These are phyloP conservation scores for Ashinkailepas kermadecensis DNA, from an alignment of 2,888 invertebrate species.

Conservation along the genomic window DNA sequence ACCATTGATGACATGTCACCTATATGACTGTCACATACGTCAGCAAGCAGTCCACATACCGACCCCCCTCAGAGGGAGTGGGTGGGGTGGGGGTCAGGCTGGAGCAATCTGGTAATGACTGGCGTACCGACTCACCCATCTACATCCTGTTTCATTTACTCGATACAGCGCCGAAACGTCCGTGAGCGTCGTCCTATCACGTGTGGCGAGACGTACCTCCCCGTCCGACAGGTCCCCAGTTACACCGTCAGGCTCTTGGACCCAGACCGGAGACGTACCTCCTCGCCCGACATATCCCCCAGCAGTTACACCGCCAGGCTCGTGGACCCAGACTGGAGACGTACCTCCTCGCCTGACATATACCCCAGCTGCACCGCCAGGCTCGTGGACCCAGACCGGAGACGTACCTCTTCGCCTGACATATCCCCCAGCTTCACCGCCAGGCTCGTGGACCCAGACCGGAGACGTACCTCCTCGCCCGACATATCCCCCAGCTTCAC, in stretches of 20 bases:
- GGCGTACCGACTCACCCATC: slow-evolving; percentile 22
- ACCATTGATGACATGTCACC: no score
- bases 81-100: no score
- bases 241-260: slow-evolving; percentile 66
- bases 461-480: slow-evolving; percentile 71
- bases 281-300: slow-evolving; percentile 85
- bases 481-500: slow-evolving; percentile 90
- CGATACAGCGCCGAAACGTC: no score
- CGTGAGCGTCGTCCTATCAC: no score
- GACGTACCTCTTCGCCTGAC: slow-evolving; percentile 80
- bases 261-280: slow-evolving; percentile 54
- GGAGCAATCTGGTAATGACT: not conserved
- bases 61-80: no score
- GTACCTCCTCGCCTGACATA: slow-evolving; percentile 88
- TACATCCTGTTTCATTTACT: no score
- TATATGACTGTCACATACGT: no score
- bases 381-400: slow-evolving; percentile 49
- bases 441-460: slow-evolving; percentile 54
- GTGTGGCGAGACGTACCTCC: slow-evolving; percentile 57
- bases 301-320: slow-evolving; percentile 82
- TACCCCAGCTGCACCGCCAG: slow-evolving; percentile 90
- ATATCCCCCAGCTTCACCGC: slow-evolving; percentile 91
- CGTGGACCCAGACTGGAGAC: slow-evolving; percentile 27
- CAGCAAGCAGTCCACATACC: no score
- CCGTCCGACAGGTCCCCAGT: slow-evolving; percentile 88